Base-by-base conservation (phyloP, 2,797 vertebrate genomes). In the Anas bahamensis region DNA sequence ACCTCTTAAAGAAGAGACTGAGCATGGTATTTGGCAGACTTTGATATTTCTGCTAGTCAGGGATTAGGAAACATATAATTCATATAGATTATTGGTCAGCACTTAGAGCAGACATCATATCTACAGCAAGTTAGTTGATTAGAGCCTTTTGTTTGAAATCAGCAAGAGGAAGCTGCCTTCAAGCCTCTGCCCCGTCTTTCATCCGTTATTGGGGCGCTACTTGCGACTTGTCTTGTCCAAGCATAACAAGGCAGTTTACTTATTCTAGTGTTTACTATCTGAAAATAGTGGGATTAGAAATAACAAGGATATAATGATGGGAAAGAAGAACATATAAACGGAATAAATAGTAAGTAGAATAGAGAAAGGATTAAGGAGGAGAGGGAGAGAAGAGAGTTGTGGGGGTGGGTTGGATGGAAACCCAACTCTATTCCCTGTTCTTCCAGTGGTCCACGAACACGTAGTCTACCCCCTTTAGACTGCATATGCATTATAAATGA, bases 1-100 rank as follows among this genome's bases (percentile, higher is more conserved):
- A 98, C 7, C 97, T 98, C 89, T 57, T 98, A 86, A 98, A 98
- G 95, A 98, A 95, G 37, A 98, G 96, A 74, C 97, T 99, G 69
- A 97, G 98, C 72, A 97, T 98, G 98, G 99, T 99, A 98, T 48
- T 84, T 95, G 59, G 28, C 33, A 74, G 48, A 69, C 88, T 91
- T 89, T 76, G n/a, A 3, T 92, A 86, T 37, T 44, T 80, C 7
- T 41, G 33, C 12, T 72, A 72, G 42, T 66, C 31, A 56, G 35
- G 28, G 60, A 29, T 74, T 86, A 79, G 61, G 68, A 84, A 83
- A 63, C 39, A 50, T 37, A 37, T 37, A 37, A 37, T 52, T 60
- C 19, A 18, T 60, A 35, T 52, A 26, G 85, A 74, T 68, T 79
- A 37, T 71, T 78, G n/a, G 26, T 26, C 46, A 89, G 13, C 33